Base-by-base conservation (phyloP, 2,888 invertebrate species). In the Drosophila colorata region DNA sequence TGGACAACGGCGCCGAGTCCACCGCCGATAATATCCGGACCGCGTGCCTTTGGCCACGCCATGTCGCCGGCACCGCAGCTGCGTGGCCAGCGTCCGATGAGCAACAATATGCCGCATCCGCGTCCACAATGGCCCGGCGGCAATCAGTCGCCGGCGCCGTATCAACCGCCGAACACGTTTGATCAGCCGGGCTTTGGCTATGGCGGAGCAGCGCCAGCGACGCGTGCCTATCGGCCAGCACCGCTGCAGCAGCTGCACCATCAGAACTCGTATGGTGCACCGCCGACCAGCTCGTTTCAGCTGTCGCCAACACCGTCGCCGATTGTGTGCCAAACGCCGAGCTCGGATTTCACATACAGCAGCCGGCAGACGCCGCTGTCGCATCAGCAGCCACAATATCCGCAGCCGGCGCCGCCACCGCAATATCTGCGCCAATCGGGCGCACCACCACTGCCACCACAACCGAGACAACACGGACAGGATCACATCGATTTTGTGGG, bases 21-120 rank as follows among this genome's bases (percentile, higher is more conserved):
- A 1, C 95, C 95, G n/a, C 95, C 95, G 4, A 94, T 95, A 69
- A 94, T 95, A 82, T 94, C 95, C 49, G 94, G 94, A 47, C 94
- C 94, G 20, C 92, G 94, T 74, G 86, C 91, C 20, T 89, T 85
- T 57, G 80, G 78, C 33, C 92, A 90, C 69, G 92, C 93, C 40
- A 92, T 93, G 91, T 93, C 93, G n/a, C 93, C 95, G 52, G 87
- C 87, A 13, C 93, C 87, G 2, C 87, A 80, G 91, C 91, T 93
- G 91, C 92, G 93, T 87, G 88, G 93, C 88, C 80, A 92, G 88
- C 90, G 93, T 11, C 87, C 90, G 31, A 68, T 48, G 0, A 51
- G 40, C 46, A 74, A 49, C 88, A 93, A 74, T 93, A 93, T 95
- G 88, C 94, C 96, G 88, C 93, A 95, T 79, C 95, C 95, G 13